These are phyloP conservation scores for Chlamydotis undulata DNA, from an alignment of 2,113 vertebrate species.

Conservation along the genomic window DNA sequence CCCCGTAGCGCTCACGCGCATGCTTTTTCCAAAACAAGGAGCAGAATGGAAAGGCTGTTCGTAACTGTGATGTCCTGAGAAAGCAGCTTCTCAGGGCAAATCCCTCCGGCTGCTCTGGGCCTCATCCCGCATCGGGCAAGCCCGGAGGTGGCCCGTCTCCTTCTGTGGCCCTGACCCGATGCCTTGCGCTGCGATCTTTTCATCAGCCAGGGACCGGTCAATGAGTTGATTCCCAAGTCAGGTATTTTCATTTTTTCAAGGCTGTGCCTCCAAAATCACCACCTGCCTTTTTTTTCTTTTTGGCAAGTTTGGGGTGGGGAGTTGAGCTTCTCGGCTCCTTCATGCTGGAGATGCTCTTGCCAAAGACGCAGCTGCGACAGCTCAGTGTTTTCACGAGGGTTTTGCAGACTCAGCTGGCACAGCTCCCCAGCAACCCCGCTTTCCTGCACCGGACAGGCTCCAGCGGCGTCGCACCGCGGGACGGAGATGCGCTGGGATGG, in stretches of 20 bases:
- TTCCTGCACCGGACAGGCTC: neutral
- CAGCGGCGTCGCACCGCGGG: rapidly evolving
- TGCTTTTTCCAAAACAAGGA: neutral
- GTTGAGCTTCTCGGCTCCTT: neutral
- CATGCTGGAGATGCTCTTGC: neutral
- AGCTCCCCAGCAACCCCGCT: neutral
- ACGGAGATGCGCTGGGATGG: neutral
- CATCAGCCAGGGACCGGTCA: neutral
- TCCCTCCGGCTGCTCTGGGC: neutral
- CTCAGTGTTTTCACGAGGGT: neutral
- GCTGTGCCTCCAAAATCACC: neutral
- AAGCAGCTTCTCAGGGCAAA: neutral
- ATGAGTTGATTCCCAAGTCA: neutral
- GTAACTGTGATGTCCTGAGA: neutral
- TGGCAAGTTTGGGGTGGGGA: neutral
- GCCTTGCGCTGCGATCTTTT: neutral
- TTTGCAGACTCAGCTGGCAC: neutral
- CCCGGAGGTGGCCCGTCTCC: neutral
- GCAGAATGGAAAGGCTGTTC: neutral
- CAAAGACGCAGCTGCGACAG: neutral
- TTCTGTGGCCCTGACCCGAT: neutral
- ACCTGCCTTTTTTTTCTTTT: neutral
- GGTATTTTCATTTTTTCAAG: neutral
- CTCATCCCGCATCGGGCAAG: neutral
- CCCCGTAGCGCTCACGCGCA: rapidly evolving